Evolutionary conservation across 2,797 vertebrate genomes (phyloP), one percentile per base, ranked within the genome.

Genomic region (Centropyge bicolor): DNA sequence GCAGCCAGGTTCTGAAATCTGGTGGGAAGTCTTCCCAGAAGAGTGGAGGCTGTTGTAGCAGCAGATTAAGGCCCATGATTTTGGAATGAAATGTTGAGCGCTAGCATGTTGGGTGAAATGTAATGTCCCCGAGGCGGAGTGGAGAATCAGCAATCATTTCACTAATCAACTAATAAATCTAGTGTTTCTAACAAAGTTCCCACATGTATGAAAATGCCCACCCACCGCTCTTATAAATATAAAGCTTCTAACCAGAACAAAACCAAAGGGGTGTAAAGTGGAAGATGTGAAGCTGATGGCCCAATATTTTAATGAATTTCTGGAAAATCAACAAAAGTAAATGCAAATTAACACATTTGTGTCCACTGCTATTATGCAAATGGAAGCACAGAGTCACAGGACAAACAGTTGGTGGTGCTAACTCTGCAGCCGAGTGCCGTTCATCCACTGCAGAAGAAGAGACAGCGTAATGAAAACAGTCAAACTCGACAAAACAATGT

Each of bases 11-110:
- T 66, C 54, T 36, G 45, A 22, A 24, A 48, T 49, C 35, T 27
- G 45, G 40, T 68, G 35, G 70, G 63, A 68, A 56, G 49, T 68
- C 36, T 43, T 76, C 24, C 64, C 55, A 41, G 73, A 59, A 41
- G 22, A 67, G 27, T n/a, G 19, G 48, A 54, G 55, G 55, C 62
- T 22, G 36, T 24, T 51, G 12, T 8, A n/a, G 48, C 55, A 35
- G 46, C 24, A 45, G 48, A 72, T 59, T 45, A 13, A 36, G 9
- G 19, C 27, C 6, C 41, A 4, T 19, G 8, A 16, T 20, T 59
- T 31, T 60, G 11, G 52, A 62, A 46, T 13, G 61, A 56, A 46
- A 40, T 43, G 27, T 56, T 57, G 3, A 10, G 67, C 27, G 48
- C 55, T 59, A 16, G 2, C 24, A 27, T 31, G 14, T 31, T 16